Conservation (phyloP, 2,888 invertebrate species). For the Papilio elwesi region DNA sequence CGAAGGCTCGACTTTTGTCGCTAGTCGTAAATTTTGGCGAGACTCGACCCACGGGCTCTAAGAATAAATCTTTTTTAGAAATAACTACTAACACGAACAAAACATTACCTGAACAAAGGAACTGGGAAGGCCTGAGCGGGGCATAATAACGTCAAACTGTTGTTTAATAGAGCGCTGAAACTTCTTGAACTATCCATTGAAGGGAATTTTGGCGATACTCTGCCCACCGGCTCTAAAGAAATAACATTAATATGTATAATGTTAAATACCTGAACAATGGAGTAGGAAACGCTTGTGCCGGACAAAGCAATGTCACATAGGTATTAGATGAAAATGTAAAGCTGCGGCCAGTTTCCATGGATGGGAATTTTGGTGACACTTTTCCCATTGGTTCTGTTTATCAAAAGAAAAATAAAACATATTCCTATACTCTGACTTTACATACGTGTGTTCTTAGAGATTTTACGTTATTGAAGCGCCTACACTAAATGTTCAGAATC, state of each 20-base stretch:
- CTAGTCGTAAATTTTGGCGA: constrained; percentile 87
- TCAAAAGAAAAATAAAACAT: constrained; percentile 51
- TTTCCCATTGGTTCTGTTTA: constrained; percentile 91
- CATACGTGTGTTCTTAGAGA: not conserved
- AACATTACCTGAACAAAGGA: constrained; percentile 87
- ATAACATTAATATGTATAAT: constrained; percentile 55
- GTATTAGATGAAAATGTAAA: constrained; percentile 76
- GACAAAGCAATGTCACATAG: constrained; percentile 86
- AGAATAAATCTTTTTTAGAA: constrained; percentile 48
- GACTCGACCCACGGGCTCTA: constrained; percentile 88
- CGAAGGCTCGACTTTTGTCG: constrained; percentile 86
- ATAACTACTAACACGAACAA: constrained; percentile 38
- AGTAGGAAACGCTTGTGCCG: constrained; percentile 89
- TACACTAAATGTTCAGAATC: constrained; percentile 42
- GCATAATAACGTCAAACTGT: constrained; percentile 87
- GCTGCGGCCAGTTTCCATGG: constrained; percentile 79
- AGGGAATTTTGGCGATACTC: constrained; percentile 85
- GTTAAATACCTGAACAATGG: constrained; percentile 87
- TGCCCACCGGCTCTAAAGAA: constrained; percentile 86
- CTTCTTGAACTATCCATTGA: constrained; percentile 86
- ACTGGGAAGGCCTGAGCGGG: constrained; percentile 91
- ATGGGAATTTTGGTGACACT: constrained; percentile 87
- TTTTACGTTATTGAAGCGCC: not conserved
- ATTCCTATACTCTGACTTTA: constrained; percentile 16
- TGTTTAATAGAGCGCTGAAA: constrained; percentile 79